Conservation (phyloP, 2,113 vertebrate species). For the Oncorhynchus keta region DNA sequence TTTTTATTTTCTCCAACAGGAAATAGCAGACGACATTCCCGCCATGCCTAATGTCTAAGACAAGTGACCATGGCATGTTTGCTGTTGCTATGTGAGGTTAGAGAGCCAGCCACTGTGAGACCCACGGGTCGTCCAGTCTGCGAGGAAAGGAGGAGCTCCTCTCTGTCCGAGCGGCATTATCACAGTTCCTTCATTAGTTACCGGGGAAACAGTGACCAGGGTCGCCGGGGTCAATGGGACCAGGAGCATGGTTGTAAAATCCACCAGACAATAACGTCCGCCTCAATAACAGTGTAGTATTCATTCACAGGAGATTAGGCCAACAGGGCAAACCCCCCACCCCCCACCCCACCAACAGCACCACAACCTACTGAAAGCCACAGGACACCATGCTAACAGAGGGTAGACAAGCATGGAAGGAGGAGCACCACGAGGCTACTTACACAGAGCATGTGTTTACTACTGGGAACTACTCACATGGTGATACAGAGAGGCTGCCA, state of each 20-base stretch:
- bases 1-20: not conserved
- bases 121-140: slow-evolving; percentile 34
- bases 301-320: slow-evolving; percentile 61
- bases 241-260: slow-evolving; percentile 70
- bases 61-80: slow-evolving; percentile 20
- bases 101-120: slow-evolving; percentile 13
- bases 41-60: not conserved
- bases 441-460: slow-evolving; percentile 24
- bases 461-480: slow-evolving; percentile 11
- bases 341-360: not conserved
- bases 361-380: slow-evolving; percentile 47
- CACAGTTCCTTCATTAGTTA: slow-evolving; percentile 66
- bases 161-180: slow-evolving; percentile 49
- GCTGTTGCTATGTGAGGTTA: slow-evolving; percentile 1
- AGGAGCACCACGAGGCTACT: slow-evolving; percentile 30
- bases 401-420: slow-evolving; percentile 2
- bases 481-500: slow-evolving; percentile 15
- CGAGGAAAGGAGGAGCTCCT: slow-evolving; percentile 49
- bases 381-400: slow-evolving; percentile 28
- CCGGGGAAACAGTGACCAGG: slow-evolving; percentile 68
- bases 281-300: slow-evolving; percentile 52
- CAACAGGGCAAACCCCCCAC: slow-evolving; percentile 16
- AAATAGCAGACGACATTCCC: not conserved
- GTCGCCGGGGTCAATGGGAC: slow-evolving; percentile 63
- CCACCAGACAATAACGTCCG: slow-evolving; percentile 56